phyloP scores from a whole-genome alignment of 30 jellyfish, hydroid and myxozoan species.

The Turritopsis rubra region DNA sequence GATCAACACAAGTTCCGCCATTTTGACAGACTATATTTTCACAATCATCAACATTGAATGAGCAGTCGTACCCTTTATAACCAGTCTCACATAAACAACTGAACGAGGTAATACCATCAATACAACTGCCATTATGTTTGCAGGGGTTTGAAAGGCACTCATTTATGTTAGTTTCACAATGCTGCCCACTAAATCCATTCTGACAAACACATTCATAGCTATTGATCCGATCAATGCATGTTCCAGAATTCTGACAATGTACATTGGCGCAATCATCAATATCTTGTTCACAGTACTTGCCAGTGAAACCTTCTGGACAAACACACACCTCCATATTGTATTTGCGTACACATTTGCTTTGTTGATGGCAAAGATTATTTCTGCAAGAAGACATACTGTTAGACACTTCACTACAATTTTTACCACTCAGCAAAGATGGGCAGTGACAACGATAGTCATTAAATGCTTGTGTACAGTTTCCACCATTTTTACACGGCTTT shows the following conservation, averaged over 20 bases:
- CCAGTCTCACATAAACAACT: slow-evolving; percentile 66
- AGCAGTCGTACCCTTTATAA: slow-evolving; percentile 74
- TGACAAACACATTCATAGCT: slow-evolving; percentile 76
- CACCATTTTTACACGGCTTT: slow-evolving; percentile 81
- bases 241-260: slow-evolving; percentile 62
- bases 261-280: slow-evolving; percentile 53
- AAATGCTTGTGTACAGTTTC: slow-evolving; percentile 58
- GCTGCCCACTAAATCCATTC: slow-evolving; percentile 66
- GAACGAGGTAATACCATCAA: slow-evolving; percentile 49
- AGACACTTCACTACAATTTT: slow-evolving; percentile 43
- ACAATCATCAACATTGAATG: slow-evolving; percentile 76
- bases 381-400: slow-evolving; percentile 38
- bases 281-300: slow-evolving; percentile 71
- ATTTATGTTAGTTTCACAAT: slow-evolving; percentile 51
- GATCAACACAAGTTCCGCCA: slow-evolving; percentile 85
- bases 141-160: slow-evolving; percentile 63
- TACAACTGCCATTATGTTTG: slow-evolving; percentile 55
- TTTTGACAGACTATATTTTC: slow-evolving; percentile 58
- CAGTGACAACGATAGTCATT: slow-evolving; percentile 86
- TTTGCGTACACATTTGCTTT: slow-evolving; percentile 48
- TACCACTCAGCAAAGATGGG: slow-evolving; percentile 60
- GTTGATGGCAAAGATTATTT: slow-evolving; percentile 65
- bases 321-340: slow-evolving; percentile 37
- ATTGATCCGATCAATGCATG: slow-evolving; percentile 67
- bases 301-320: slow-evolving; percentile 73